Conservation (phyloP, 2,113 vertebrate genomes). For the Heterotis niloticus region DNA sequence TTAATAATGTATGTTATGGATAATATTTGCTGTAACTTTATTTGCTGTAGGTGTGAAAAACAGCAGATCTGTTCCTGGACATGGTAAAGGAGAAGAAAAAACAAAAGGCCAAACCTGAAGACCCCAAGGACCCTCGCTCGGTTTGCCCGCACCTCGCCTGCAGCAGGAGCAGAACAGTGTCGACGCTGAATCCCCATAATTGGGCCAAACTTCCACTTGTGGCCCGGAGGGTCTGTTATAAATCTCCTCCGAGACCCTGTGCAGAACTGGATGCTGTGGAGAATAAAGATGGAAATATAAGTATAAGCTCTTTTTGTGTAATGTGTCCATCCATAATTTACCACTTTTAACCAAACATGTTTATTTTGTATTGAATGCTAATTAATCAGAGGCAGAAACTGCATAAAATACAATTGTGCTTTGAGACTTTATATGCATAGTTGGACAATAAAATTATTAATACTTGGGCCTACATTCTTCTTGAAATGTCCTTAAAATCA, state of each 20-base stretch:
- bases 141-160: constrained; percentile 53
- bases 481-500: too few species aligned
- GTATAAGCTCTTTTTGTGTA: constrained; percentile 19
- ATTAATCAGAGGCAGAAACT: too few species aligned
- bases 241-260: constrained; percentile 51
- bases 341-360: neutral
- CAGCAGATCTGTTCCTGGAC: neutral
- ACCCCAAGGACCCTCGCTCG: constrained; percentile 46
- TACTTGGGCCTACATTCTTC: too few species aligned
- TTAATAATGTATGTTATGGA: too few species aligned
- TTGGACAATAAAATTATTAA: too few species aligned
- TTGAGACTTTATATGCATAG: too few species aligned
- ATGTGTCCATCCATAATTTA: neutral
- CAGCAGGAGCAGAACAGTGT: constrained; percentile 45
- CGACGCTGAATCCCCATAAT: constrained; percentile 67
- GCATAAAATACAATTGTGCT: too few species aligned
- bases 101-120: constrained; percentile 52
- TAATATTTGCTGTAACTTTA: constrained; percentile 25
- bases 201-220: constrained; percentile 59
- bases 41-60: constrained; percentile 44
- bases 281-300: constrained; percentile 36
- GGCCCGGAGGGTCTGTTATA: constrained; percentile 56
- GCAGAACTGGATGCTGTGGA: constrained; percentile 38
- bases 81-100: constrained; percentile 45
- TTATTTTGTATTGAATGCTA: too few species aligned